Percentiles rank a stretch among this genome's conserved stretches.
Evolutionary conservation across 2,113 vertebrate species (phyloP).

Genomic region (Anseranas semipalmata): DNA sequence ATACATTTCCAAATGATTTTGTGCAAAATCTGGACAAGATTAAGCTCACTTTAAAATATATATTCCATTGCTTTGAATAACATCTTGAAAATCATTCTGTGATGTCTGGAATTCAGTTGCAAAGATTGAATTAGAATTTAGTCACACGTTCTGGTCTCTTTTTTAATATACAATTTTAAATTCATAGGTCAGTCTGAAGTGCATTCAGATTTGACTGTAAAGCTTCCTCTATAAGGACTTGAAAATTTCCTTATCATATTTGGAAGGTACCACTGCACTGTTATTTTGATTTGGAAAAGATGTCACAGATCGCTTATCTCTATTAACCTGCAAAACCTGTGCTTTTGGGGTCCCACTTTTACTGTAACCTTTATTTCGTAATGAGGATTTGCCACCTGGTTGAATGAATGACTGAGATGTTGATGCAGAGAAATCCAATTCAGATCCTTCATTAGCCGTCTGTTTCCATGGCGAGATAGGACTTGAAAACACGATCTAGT

Average conservation of each 20-base stretch:
- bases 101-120: conserved; percentile 9
- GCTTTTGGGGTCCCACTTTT: not conserved
- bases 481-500: not conserved
- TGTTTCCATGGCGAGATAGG: not conserved
- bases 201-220: not conserved
- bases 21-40: conserved; percentile 15
- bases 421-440: not conserved
- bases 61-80: not conserved
- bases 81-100: conserved; percentile 25
- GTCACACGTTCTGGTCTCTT: not conserved
- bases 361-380: not conserved
- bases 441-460: not conserved
- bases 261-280: not conserved
- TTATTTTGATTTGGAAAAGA: not conserved
- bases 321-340: not conserved
- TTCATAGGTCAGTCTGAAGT: not conserved
- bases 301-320: not conserved
- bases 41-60: not conserved
- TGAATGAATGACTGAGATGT: not conserved
- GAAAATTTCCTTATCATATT: not conserved
- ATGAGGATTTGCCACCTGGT: not conserved
- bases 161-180: not conserved
- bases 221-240: not conserved
- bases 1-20: not conserved
- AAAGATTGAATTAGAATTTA: conserved; percentile 24